Evolutionary conservation across 2,113 vertebrate species (phyloP), one percentile per base, ranked within the genome.

Genomic region (Bambusicola thoracicus): DNA sequence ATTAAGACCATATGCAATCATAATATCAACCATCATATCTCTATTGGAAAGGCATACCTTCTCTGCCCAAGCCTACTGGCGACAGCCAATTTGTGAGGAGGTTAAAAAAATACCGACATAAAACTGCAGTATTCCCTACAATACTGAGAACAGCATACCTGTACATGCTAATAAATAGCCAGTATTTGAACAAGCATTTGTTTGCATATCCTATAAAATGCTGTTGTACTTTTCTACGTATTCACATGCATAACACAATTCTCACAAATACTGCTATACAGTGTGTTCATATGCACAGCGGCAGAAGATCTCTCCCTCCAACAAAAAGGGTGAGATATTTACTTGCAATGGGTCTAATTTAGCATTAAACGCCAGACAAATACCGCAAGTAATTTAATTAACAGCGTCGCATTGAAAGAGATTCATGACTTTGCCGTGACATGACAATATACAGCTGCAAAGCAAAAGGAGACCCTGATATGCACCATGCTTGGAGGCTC

Each of bases 281-380:
- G 14, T 2, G 19, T 10, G 58, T 0, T 63, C 38, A 5, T 4
- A 1, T 0, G 2, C 4, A 27, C 14, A 2, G 3, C 49, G 15
- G 72, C 88, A 41, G 34, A 67, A 59, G 3, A 66, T 20, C 32
- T 43, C 38, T 43, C 53, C 34, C 18, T 8, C 63, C 93, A 18
- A 46, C 1, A 3, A 11, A 58, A 66, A 38, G 32, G 12, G 11
- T 7, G 40, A 49, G 76, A 6, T 16, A 10, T 92, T 78, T 44
- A 7, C 32, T 59, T 12, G 76, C 46, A 29, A 6, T 62, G 4
- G 15, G 8, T 76, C 79, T 36, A 8, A 29, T 85, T 48, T 6
- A 62, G 73, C 73, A 8, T 43, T 0, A 36, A 36, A 7, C 5
- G 78, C 74, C 82, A 34, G 81, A 63, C 32, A 21, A 79, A 81